phyloP scores from a whole-genome alignment of 2,797 vertebrate genomes.

The Setipinna tenuifilis region DNA sequence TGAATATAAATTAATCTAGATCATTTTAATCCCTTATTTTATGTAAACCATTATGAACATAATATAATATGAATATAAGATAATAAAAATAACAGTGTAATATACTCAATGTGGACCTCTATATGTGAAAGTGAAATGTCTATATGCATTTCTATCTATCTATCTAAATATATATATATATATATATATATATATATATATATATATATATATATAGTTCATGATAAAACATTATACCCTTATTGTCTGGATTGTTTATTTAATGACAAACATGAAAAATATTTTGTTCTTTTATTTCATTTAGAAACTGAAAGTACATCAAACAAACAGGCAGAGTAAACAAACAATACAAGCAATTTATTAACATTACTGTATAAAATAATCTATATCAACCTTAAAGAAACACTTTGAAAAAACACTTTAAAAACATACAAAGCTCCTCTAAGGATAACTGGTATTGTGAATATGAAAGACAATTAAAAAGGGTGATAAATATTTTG shows the following conservation, averaged over 20 bases:
- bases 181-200: too few relatives aligned
- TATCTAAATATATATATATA: too few relatives aligned
- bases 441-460: background rate
- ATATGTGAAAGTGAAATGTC: background rate
- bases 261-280: background rate
- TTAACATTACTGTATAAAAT: conserved; percentile 69
- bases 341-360: conserved; percentile 58
- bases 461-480: background rate
- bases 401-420: conserved; percentile 48
- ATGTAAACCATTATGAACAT: background rate
- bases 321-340: conserved; percentile 60
- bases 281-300: conserved; percentile 16
- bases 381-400: conserved; percentile 43
- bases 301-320: conserved; percentile 27
- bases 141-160: too few relatives aligned
- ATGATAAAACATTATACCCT: too few relatives aligned
- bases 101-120: background rate
- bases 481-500: conserved; percentile 1
- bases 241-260: background rate
- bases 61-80: background rate
- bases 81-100: background rate
- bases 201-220: too few relatives aligned
- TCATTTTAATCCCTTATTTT: background rate
- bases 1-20: background rate
- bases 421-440: conserved; percentile 39